Evolutionary conservation across 2,888 invertebrate genomes (phyloP), one percentile per base, ranked within the genome.

Genomic region (Coenonympha glycerion): DNA sequence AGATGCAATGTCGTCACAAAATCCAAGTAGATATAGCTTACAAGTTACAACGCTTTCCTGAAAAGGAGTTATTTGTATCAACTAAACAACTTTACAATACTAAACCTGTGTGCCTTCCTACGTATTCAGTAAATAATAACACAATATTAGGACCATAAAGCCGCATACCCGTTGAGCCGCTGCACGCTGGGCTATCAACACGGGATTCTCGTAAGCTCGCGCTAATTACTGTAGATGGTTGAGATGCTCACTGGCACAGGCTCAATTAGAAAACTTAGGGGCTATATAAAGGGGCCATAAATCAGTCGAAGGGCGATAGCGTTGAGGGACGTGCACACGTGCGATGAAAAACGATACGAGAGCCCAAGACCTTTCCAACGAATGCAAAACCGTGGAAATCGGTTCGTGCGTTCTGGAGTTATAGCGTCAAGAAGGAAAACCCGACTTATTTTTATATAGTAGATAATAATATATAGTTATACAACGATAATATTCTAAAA

Each of bases 201-300:
- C 59, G 63, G 62, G 60, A 68, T 73, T 76, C 73, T 71, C 71
- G 72, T 78, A 76, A 79, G 70, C 65, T 65, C 64, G 67, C 70
- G 79, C 76, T 83, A 83, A 83, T 83, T 78, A 73, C 63, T 69
- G 66, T 72, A 79, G 73, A 76, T 79, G 74, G 76, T 76, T 68
- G 71, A 68, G 66, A 69, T 65, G 70, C 63, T 67, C 66, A 68
- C 71, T n/a, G n/a, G n/a, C 71, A 71, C 72, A 71, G 66, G 69
- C 70, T 74, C 82, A 82, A 81, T 81, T 83, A 80, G 76, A 81
- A 78, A 81, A 79, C 76, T 83, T 81, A 83, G 81, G 79, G 73
- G 68, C 74, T 68, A 71, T 79, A 82, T 76, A 80, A 74, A 76
- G 73, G 76, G 74, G 65, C 70, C 67, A 79, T 85, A 85, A 85